These are phyloP conservation scores for Carassius carassius DNA, from an alignment of 2,113 vertebrate species.

Conservation along the genomic window DNA sequence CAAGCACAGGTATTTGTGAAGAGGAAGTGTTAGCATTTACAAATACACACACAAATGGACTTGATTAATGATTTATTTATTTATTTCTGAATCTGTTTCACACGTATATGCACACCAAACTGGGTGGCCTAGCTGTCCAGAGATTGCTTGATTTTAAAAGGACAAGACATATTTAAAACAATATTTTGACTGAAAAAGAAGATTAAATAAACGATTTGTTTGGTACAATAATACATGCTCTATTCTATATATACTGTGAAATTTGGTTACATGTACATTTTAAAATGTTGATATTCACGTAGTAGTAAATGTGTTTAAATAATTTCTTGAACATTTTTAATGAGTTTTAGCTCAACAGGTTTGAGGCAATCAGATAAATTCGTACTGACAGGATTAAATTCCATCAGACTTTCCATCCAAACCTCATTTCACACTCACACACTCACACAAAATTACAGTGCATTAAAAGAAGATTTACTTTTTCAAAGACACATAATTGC, in stretches of 20 bases:
- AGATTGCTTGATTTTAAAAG: background rate
- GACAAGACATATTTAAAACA: background rate
- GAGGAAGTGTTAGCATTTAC: constrained; percentile 68
- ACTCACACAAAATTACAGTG: constrained; percentile 63
- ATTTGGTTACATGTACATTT: background rate
- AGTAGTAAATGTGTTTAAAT: background rate
- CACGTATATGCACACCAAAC: background rate
- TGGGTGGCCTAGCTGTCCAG: no score
- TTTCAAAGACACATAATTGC: constrained; percentile 65
- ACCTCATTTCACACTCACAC: constrained; percentile 57
- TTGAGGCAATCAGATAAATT: constrained; percentile 44
- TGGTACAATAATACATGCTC: background rate
- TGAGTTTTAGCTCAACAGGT: constrained; percentile 30
- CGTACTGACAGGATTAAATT: constrained; percentile 44
- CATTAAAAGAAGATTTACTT: constrained; percentile 65
- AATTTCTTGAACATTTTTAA: background rate
- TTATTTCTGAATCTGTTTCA: no score
- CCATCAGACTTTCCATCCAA: constrained; percentile 47
- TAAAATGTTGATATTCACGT: background rate
- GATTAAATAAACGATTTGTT: background rate
- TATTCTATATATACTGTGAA: background rate
- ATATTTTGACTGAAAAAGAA: no score
- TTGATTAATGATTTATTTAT: background rate
- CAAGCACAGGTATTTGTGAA: constrained; percentile 70
- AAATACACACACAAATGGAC: background rate